phyloP scores from a whole-genome alignment of 2,797 vertebrate genomes.

The Channa striata region DNA sequence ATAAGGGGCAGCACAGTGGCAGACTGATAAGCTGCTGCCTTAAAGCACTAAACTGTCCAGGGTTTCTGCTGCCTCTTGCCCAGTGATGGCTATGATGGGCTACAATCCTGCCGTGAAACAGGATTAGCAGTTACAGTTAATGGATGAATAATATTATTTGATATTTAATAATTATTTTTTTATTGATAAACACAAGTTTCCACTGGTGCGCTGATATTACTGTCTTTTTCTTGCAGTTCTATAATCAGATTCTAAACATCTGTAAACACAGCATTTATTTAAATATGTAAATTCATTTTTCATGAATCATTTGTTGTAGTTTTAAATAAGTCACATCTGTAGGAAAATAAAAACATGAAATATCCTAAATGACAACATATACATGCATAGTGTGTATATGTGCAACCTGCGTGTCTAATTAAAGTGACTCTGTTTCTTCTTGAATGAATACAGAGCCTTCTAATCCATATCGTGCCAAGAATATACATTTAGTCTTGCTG shows the following conservation, averaged over 20 bases:
- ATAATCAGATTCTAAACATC: conserved; percentile 5
- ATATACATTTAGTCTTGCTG: conserved; percentile 34
- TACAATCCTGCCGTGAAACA: too few species aligned
- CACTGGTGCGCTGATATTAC: not conserved
- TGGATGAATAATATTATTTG: too few species aligned
- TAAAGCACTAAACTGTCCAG: too few species aligned
- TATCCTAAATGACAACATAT: conserved; percentile 13
- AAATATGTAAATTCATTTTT: conserved; percentile 3
- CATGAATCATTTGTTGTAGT: conserved; percentile 22
- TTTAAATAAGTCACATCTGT: conserved; percentile 2
- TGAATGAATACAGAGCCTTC: conserved; percentile 46
- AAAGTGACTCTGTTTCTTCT: conserved; percentile 32
- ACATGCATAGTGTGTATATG: conserved; percentile 13
- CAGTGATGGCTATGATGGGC: too few species aligned
- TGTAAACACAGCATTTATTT: not conserved
- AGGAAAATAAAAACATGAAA: conserved; percentile 1
- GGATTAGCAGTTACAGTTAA: too few species aligned
- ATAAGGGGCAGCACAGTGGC: too few species aligned
- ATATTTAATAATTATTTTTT: too few species aligned
- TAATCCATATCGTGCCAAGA: conserved; percentile 26
- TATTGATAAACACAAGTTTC: not conserved
- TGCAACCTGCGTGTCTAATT: conserved; percentile 26
- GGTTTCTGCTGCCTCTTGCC: too few species aligned
- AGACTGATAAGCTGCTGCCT: too few species aligned
- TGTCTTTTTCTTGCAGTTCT: not conserved